These are phyloP conservation scores for Aphrocallistes beatrix DNA, from an alignment of 37 sponge, comb jelly and placozoan genomes.

Conservation along the genomic window DNA sequence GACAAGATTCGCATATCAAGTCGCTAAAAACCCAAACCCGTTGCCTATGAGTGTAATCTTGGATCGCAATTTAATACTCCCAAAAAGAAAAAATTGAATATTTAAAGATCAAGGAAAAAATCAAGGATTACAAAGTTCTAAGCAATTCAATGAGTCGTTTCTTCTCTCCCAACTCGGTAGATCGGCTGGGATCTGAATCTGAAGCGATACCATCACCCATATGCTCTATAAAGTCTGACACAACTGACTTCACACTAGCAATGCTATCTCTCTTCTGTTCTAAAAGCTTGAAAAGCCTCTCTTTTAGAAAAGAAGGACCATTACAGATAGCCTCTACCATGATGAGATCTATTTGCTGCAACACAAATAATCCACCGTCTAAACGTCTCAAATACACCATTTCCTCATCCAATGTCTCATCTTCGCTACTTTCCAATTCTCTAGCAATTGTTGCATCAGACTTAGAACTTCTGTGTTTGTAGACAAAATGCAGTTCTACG, in stretches of 20 bases:
- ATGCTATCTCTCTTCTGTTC: not conserved
- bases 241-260: not conserved
- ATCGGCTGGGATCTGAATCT: not conserved
- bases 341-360: conserved; percentile 78
- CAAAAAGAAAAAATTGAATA: too few species aligned
- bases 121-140: not conserved
- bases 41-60: too few species aligned
- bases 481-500: conserved; percentile 79
- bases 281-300: not conserved
- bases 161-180: not conserved
- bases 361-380: conserved; percentile 84
- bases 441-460: conserved; percentile 19
- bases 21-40: too few species aligned
- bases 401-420: conserved; percentile 39
- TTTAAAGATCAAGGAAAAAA: too few species aligned
- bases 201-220: not conserved
- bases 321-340: conserved; percentile 34
- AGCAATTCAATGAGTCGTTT: not conserved
- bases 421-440: not conserved
- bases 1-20: too few species aligned
- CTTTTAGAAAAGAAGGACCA: not conserved
- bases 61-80: too few species aligned
- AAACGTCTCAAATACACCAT: conserved; percentile 60
- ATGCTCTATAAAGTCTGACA: not conserved
- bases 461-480: conserved; percentile 34